Base-by-base conservation (phyloP, 2,888 invertebrate genomes). In the Periphyllus acericola region DNA sequence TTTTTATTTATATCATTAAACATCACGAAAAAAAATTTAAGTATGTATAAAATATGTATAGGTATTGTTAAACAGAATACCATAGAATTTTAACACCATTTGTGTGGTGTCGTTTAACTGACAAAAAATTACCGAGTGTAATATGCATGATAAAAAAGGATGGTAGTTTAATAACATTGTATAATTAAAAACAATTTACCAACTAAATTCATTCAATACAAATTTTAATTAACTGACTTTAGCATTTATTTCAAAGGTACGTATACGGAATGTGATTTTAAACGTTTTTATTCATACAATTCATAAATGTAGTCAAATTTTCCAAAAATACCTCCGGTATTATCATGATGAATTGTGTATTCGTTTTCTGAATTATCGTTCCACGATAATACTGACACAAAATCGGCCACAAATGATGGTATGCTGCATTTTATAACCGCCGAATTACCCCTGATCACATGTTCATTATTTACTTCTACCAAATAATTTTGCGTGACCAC, bases 401-500 rank as follows among this genome's bases (percentile, higher is more conserved):
- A 97, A 93, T 98, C 97, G 79, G 96, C 95, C 89, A 97, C 96
- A 92, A 96, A 97, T 90, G 96, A 96, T 68, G 97, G 97, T 91
- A 97, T 96, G 91, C 95, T 96, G 92, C 96, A 97, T 92, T 96
- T 96, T 74, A 97, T 92, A 89, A 96, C 95, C 17, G 96, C 96
- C 60, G 96, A 95, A 91, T 97, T 97, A 88, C 96, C 96, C 90
- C 95, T 94, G 90, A 97, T 97, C 79, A 97, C 96, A 92, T 96
- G 96, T 92, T 97, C 96, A 89, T 96, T 96, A 90, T 96, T 95
- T 90, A 96, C 96, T 92, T 96, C 96, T 74, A 96, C 95, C 92
- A 96, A 96, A 92, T 96, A 97, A 92, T 95, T 96, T 92, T 97
- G 96, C 91, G 95, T 95, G 89, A 97, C 96, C 92, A 96, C 96